These are phyloP conservation scores for Aethes cnicana DNA, from an alignment of 2,888 invertebrate species.

Conservation along the genomic window DNA sequence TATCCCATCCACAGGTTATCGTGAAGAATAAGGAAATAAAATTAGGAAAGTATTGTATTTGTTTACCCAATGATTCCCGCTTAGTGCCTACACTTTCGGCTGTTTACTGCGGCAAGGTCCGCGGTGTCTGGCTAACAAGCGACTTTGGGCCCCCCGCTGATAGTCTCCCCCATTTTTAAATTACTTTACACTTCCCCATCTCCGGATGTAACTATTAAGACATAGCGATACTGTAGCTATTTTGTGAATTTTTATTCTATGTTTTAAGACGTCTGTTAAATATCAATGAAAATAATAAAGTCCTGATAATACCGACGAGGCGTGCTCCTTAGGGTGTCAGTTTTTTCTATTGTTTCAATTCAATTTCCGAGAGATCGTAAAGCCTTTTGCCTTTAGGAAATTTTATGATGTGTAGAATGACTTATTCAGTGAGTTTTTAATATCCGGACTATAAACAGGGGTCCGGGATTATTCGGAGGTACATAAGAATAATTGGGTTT, in stretches of 20 bases:
- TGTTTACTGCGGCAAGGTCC: slow-evolving; percentile 16
- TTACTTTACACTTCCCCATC: slow-evolving; percentile 20
- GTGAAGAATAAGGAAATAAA: no score
- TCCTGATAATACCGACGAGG: background rate
- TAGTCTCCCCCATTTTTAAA: slow-evolving; percentile 28
- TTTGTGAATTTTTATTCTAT: background rate
- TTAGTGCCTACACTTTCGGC: slow-evolving; percentile 1
- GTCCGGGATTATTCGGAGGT: no score
- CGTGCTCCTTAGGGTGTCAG: background rate
- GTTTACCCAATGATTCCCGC: background rate
- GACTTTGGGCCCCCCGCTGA: slow-evolving; percentile 18
- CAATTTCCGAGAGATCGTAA: slow-evolving; percentile 12
- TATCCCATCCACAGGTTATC: no score
- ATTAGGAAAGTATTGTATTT: background rate
- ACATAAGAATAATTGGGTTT: no score
- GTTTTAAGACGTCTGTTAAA: no score
- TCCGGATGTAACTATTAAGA: slow-evolving; percentile 18
- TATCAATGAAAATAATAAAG: background rate
- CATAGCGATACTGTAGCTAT: slow-evolving; percentile 2
- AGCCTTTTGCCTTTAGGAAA: slow-evolving; percentile 3
- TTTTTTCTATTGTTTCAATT: background rate
- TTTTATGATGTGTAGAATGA: slow-evolving; percentile 1
- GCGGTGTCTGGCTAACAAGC: slow-evolving; percentile 23
- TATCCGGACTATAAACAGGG: background rate
- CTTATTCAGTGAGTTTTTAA: slow-evolving; percentile 4